A percentile compares a stretch with the other conserved stretches of the same genome.
These are phyloP conservation scores for Neogobius melanostomus DNA, from an alignment of 2,113 vertebrate species.

Conservation along the genomic window DNA sequence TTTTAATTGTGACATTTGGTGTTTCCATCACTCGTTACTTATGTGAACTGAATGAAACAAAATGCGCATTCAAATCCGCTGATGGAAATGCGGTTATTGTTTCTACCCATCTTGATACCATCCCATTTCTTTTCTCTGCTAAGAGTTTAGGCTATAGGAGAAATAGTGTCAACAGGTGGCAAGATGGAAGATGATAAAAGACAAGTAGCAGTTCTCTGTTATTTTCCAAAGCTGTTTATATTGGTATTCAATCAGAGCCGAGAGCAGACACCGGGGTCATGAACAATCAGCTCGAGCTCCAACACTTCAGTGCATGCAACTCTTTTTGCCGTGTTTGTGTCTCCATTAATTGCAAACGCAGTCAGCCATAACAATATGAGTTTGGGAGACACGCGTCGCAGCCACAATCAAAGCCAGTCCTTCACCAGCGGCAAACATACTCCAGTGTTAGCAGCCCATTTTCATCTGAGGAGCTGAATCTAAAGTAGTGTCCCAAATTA, in stretches of 20 bases:
- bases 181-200: neutral
- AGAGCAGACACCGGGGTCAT: constrained; percentile 55
- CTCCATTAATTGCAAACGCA: constrained; percentile 60
- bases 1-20: no score
- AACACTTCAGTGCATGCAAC: constrained; percentile 47
- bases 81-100: no score
- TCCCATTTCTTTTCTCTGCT: neutral
- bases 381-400: constrained; percentile 15
- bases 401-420: constrained; percentile 29
- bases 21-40: no score
- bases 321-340: constrained; percentile 58
- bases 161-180: neutral
- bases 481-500: constrained; percentile 31
- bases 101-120: no score
- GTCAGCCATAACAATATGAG: constrained; percentile 52
- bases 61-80: no score
- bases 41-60: no score
- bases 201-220: neutral
- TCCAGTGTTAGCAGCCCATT: constrained; percentile 24
- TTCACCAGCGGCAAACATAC: constrained; percentile 9
- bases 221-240: constrained; percentile 49
- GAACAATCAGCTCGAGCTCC: constrained; percentile 57
- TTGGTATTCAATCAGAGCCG: constrained; percentile 66
- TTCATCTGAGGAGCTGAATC: constrained; percentile 42
- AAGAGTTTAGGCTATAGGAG: neutral